A percentile compares a stretch with the other conserved stretches of the same genome.
Conservation (phyloP, 2,888 invertebrate species). For the Papilio gigon region DNA sequence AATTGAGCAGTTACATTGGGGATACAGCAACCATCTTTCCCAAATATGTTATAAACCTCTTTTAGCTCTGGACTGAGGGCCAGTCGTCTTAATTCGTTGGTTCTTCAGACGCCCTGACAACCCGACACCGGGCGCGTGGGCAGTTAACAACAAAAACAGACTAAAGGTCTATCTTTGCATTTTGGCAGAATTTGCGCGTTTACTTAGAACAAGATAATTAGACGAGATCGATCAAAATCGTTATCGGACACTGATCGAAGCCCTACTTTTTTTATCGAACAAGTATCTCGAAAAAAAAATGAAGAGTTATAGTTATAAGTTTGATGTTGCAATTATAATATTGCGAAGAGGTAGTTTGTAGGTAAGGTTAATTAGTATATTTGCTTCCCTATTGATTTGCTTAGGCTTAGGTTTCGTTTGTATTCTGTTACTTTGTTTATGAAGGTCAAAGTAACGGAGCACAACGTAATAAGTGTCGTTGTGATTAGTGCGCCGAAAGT, state of each 20-base stretch:
- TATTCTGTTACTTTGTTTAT: not conserved
- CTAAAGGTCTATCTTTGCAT: not conserved
- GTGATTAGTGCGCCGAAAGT: not conserved
- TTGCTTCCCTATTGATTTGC: conserved; percentile 15
- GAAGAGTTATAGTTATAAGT: not conserved
- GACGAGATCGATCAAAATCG: not conserved
- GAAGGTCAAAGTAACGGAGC: not conserved
- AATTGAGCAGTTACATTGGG: not conserved
- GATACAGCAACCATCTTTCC: no score
- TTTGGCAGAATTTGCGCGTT: conserved; percentile 25
- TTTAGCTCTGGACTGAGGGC: no score
- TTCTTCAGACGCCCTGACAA: not conserved
- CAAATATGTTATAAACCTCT: no score
- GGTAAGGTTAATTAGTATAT: not conserved
- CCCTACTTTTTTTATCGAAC: not conserved
- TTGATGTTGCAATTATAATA: conserved; percentile 1
- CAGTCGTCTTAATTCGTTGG: no score
- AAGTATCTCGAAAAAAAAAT: not conserved
- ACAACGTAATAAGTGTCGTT: not conserved
- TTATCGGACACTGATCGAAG: not conserved
- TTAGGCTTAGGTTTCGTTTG: not conserved
- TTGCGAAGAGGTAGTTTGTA: not conserved
- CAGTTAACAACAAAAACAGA: not conserved
- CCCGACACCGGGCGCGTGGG: not conserved
- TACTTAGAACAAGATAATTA: conserved; percentile 1